Evolutionary conservation across 1,140 invertebrate species (phyloP), one percentile per base, ranked within the genome.

Genomic region (Cryptotermes secundus): DNA sequence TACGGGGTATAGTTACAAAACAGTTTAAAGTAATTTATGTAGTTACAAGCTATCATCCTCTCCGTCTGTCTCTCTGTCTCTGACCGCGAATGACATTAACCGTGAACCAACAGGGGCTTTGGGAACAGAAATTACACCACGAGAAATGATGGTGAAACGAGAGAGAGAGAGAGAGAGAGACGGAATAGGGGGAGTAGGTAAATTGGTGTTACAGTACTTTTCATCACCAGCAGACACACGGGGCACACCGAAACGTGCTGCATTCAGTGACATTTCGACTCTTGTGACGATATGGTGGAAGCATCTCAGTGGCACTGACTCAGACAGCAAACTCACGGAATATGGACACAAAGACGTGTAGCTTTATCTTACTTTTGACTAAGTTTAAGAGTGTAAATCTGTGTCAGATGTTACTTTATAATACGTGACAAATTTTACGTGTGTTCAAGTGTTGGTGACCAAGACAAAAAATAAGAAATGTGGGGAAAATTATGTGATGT

Each of bases 121-220:
- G 59, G 59, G n/a, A 72, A 72, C n/a, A 31, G 59, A 31, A 26
- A 31, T 6, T 72, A 72, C 59, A 72, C 6, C 45, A 31, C n/a
- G 2, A n/a, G 59, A 72, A 72, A 72, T 72, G 26, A 72, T 72
- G 59, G n/a, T 31, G n/a, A 31, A 3, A 0, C 9, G 53, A 59
- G 26, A 59, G 53, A 59, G 6, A 59, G 59, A 31, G 59, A n/a
- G 59, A 65, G 59, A 31, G 2, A n/a, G 59, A 72, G 59, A 72
- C 1, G 26, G 59, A 31, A 31, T 3, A 72, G 59, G n/a, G 59
- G 59, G 26, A 31, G 45, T 4, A 22, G 59, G n/a, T 14, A 72
- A 72, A 31, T 65, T 72, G 59, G 59, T 31, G 59, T 72, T 72
- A 72, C 59, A 72, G 59, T 72, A 72, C 59, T 72, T 72, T 72